Percentiles rank a stretch among this genome's conserved stretches.
These are phyloP conservation scores for Axea sp. DNA, from an alignment of 2,888 invertebrate genomes.

Conservation along the genomic window DNA sequence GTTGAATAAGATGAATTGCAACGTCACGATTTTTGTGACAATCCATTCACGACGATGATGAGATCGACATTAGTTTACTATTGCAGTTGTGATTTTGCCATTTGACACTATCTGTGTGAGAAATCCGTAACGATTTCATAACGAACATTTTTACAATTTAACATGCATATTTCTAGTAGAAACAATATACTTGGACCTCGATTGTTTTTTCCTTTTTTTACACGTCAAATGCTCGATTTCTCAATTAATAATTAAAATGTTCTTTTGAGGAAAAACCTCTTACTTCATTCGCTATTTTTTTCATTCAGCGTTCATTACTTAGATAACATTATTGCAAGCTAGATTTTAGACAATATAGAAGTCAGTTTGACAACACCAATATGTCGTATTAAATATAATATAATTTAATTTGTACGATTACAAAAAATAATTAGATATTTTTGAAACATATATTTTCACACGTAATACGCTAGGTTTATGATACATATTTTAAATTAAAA, in stretches of 20 bases:
- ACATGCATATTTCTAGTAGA: slow-evolving; percentile 35
- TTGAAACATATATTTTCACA: no score
- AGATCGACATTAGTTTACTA: slow-evolving; percentile 47
- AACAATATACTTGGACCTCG: slow-evolving; percentile 15
- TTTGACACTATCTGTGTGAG: slow-evolving; percentile 58
- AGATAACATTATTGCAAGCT: no score
- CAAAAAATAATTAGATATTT: no score
- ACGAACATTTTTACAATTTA: slow-evolving; percentile 33
- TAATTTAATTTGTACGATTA: no score
- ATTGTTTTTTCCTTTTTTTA: slow-evolving; percentile 24
- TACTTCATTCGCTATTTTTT: no score
- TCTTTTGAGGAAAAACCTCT: not conserved
- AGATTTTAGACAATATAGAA: no score
- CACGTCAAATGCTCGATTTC: slow-evolving; percentile 25
- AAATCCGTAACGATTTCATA: slow-evolving; percentile 57
- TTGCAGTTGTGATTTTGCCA: slow-evolving; percentile 35
- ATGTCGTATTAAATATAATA: no score
- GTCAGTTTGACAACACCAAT: no score
- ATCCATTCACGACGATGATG: slow-evolving; percentile 30
- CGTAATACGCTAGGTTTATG: no score
- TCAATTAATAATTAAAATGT: slow-evolving; percentile 35
- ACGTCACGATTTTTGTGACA: slow-evolving; percentile 23
- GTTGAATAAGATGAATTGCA: slow-evolving; percentile 34
- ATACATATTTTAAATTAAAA: no score
- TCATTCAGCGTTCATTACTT: no score